These are phyloP conservation scores for Aleiodes leptofemur DNA, from an alignment of 2,888 invertebrate genomes.

Conservation along the genomic window DNA sequence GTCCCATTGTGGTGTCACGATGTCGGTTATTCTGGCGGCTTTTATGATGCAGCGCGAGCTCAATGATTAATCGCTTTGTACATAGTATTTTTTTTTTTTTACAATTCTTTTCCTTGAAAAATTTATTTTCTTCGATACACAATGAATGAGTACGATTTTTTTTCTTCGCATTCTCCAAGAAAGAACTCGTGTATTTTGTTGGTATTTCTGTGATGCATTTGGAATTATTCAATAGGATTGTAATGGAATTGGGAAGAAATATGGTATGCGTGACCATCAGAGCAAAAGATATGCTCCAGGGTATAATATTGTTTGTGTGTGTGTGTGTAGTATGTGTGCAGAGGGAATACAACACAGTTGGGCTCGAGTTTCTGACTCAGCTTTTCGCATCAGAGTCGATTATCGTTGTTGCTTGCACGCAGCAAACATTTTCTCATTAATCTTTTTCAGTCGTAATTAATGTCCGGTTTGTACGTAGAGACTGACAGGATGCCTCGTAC, in stretches of 20 bases:
- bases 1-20: slow-evolving; percentile 30
- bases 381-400: slow-evolving; percentile 59
- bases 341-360: slow-evolving; percentile 14
- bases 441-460: slow-evolving; percentile 67
- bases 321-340: neutral
- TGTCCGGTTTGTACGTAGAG: slow-evolving; percentile 60
- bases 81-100: neutral
- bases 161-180: too few relatives aligned
- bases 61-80: slow-evolving; percentile 54
- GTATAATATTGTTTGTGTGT: slow-evolving; percentile 47
- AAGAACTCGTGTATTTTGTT: too few relatives aligned
- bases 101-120: neutral
- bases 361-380: slow-evolving; percentile 58
- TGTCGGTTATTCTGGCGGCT: slow-evolving; percentile 22
- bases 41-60: slow-evolving; percentile 46
- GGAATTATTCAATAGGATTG: slow-evolving; percentile 23
- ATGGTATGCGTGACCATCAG: slow-evolving; percentile 57
- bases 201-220: neutral
- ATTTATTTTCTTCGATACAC: slow-evolving; percentile 4
- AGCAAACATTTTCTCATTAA: slow-evolving; percentile 63
- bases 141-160: too few relatives aligned
- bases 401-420: slow-evolving; percentile 59
- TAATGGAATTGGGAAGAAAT: slow-evolving; percentile 36
- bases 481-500: slow-evolving; percentile 52
- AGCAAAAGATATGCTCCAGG: slow-evolving; percentile 49